Evolutionary conservation across 2,888 invertebrate species (phyloP).

Genomic region (Hemicrepidius hirtus): DNA sequence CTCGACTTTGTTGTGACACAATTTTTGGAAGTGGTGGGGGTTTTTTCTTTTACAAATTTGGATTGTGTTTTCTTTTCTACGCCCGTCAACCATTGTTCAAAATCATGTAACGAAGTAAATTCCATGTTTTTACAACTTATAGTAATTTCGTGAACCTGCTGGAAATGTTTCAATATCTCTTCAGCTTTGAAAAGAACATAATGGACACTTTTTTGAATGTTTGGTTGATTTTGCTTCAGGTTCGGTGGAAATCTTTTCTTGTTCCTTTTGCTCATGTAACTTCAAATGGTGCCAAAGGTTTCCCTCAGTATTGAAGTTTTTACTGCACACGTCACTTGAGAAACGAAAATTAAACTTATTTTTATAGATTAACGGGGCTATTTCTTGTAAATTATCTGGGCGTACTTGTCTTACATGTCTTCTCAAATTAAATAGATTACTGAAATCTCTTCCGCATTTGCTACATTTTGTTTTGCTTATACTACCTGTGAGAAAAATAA

Average conservation of each 20-base stretch:
- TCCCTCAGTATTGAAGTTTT: not conserved
- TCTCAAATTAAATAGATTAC: not conserved
- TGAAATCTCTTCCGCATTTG: not conserved
- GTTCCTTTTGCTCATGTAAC: slow-evolving; percentile 1
- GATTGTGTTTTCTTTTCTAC: slow-evolving; percentile 1
- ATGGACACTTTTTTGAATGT: not conserved
- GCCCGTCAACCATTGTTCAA: not conserved
- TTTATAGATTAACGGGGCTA: slow-evolving; percentile 1
- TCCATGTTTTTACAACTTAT: slow-evolving; percentile 1
- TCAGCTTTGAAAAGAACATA: not conserved
- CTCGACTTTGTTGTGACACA: not conserved
- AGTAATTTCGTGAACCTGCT: not conserved
- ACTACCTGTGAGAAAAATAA: not conserved
- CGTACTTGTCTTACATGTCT: not conserved
- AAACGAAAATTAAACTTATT: not conserved
- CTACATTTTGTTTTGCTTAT: not conserved
- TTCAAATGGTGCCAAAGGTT: not conserved
- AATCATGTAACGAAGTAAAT: not conserved
- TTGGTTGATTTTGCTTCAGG: not conserved
- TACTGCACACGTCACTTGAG: not conserved
- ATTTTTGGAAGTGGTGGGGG: slow-evolving; percentile 1
- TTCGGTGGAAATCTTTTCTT: not conserved
- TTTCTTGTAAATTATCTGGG: slow-evolving; percentile 1
- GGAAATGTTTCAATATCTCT: not conserved
- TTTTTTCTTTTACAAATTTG: not conserved